phyloP scores from a whole-genome alignment of 2,113 vertebrate species.

The Gallinago jamesoni region DNA sequence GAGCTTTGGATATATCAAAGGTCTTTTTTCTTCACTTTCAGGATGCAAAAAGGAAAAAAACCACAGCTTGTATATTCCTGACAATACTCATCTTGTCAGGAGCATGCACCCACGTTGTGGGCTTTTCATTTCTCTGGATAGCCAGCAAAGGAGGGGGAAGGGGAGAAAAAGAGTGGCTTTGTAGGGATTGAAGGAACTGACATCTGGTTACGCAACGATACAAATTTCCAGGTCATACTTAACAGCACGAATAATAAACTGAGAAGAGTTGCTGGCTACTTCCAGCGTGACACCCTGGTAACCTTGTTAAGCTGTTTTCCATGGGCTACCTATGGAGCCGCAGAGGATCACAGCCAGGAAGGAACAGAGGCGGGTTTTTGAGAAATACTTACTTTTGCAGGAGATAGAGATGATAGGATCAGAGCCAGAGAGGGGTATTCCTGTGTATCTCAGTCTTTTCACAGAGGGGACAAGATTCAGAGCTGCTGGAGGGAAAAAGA shows the following conservation, averaged over 20 bases:
- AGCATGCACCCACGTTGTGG: background rate
- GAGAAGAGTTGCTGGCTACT: slow-evolving; percentile 9
- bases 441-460: background rate
- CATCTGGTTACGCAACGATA: slow-evolving; percentile 24
- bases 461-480: background rate
- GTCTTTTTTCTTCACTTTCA: slow-evolving; percentile 39
- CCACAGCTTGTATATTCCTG: slow-evolving; percentile 36
- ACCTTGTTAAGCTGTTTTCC: slow-evolving; percentile 1
- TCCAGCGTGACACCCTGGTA: background rate
- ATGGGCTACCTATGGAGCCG: background rate
- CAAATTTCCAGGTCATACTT: slow-evolving; percentile 49
- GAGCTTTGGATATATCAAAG: slow-evolving; percentile 33
- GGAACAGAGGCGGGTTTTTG: background rate
- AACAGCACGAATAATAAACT: slow-evolving; percentile 40
- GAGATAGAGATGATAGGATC: background rate
- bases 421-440: background rate
- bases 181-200: background rate
- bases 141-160: background rate
- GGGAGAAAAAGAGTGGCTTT: background rate
- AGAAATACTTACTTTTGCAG: background rate
- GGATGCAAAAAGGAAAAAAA: slow-evolving; percentile 46
- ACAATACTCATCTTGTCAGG: slow-evolving; percentile 49
- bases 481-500: background rate
- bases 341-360: background rate
- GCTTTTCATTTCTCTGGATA: slow-evolving; percentile 3